Conservation (phyloP, 2,888 invertebrate genomes). For the Monopis laevigella region DNA sequence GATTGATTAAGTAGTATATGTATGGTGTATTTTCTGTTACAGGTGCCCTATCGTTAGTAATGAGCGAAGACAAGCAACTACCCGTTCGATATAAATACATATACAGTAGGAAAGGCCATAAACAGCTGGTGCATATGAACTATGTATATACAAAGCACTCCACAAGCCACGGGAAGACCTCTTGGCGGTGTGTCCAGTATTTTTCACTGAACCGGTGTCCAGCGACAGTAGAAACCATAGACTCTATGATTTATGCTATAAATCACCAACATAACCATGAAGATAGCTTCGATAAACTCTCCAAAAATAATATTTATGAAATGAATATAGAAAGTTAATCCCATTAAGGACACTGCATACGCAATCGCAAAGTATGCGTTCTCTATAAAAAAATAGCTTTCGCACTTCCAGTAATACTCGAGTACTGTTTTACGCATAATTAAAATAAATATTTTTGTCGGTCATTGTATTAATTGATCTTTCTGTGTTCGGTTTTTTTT, state of each 20-base stretch:
- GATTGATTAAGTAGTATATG: too few relatives aligned
- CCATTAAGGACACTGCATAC: too few relatives aligned
- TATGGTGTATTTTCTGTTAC: too few relatives aligned
- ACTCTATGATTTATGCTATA: constrained; percentile 54
- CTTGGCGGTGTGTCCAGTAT: constrained; percentile 62
- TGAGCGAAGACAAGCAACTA: constrained; percentile 48
- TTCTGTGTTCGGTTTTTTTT: too few relatives aligned
- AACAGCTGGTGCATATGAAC: constrained; percentile 61
- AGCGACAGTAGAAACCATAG: constrained; percentile 60
- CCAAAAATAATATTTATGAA: constrained; percentile 58
- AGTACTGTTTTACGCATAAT: too few relatives aligned
- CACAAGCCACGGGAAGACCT: constrained; percentile 60
- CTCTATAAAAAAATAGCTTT: too few relatives aligned
- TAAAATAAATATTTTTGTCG: too few relatives aligned
- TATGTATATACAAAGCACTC: constrained; percentile 65
- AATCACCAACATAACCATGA: constrained; percentile 63
- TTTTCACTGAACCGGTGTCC: constrained; percentile 62
- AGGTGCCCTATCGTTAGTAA: constrained; percentile 57
- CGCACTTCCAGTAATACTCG: too few relatives aligned
- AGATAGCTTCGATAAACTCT: constrained; percentile 54
- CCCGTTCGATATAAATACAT: constrained; percentile 59
- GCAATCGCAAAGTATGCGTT: too few relatives aligned
- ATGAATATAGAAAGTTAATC: constrained; percentile 34
- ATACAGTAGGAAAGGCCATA: constrained; percentile 62
- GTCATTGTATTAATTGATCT: too few relatives aligned